Conservation (phyloP, 2,888 invertebrate genomes). For the Cephonodes hylas region DNA sequence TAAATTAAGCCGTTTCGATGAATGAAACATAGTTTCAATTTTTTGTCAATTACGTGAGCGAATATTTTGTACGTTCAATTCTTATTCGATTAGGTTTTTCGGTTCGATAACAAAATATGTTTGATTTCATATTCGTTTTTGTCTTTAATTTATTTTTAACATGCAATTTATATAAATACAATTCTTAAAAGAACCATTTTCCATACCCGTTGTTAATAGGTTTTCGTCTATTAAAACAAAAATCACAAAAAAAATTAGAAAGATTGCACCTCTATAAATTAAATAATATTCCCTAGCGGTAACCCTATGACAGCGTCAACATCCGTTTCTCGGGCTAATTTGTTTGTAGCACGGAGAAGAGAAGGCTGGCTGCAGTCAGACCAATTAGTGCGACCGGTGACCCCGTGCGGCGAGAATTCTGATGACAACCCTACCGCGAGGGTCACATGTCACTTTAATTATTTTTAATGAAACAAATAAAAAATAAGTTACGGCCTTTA, state of each 20-base stretch:
- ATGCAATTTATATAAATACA: too few relatives aligned
- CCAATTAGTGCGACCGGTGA: constrained; percentile 61
- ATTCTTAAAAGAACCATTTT: too few relatives aligned
- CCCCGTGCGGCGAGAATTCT: constrained; percentile 41
- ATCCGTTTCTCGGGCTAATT: constrained; percentile 65
- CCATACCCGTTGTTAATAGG: background rate
- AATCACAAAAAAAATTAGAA: background rate
- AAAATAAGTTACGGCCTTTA: constrained; percentile 30
- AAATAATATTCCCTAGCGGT: constrained; percentile 24
- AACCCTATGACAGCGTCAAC: constrained; percentile 48
- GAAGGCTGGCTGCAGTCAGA: constrained; percentile 44
- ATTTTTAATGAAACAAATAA: constrained; percentile 48
- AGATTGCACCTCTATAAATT: background rate
- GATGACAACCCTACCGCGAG: constrained; percentile 43
- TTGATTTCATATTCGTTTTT: background rate
- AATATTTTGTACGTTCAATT: constrained; percentile 22
- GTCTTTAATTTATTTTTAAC: background rate
- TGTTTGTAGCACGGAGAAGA: constrained; percentile 59
- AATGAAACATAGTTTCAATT: constrained; percentile 37
- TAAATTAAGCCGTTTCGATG: constrained; percentile 47
- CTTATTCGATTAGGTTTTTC: constrained; percentile 30
- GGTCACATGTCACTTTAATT: constrained; percentile 51
- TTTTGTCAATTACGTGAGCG: constrained; percentile 35
- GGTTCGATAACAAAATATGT: constrained; percentile 20
- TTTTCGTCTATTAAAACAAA: background rate